Percentiles rank a stretch among this genome's conserved stretches.
Evolutionary conservation across 1,140 invertebrate species (phyloP).

Genomic region (Pissodes strobi): DNA sequence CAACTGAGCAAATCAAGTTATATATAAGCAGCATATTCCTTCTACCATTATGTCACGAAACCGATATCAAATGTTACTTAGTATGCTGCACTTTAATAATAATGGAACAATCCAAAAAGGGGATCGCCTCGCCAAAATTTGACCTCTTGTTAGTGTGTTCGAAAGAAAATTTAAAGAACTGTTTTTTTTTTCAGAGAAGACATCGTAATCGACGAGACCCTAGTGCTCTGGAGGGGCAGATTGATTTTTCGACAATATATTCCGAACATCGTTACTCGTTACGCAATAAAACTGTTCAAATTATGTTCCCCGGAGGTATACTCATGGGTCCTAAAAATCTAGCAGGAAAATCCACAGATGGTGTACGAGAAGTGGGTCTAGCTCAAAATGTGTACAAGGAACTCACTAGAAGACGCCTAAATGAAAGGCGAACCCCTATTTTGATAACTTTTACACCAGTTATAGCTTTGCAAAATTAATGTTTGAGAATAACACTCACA

Average conservation of each 20-base stretch:
- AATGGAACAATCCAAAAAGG: too few species aligned
- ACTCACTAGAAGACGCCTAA: too few species aligned
- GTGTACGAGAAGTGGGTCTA: too few species aligned
- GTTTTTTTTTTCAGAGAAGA: too few species aligned
- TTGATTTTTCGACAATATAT: slow-evolving; percentile 48
- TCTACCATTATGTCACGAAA: too few species aligned
- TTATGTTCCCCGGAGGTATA: slow-evolving; percentile 35
- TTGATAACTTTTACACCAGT: slow-evolving; percentile 47
- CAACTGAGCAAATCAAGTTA: neutral
- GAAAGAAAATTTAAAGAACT: too few species aligned
- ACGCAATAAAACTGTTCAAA: slow-evolving; percentile 48
- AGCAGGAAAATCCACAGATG: too few species aligned
- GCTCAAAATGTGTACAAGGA: too few species aligned
- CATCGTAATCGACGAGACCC: slow-evolving; percentile 48
- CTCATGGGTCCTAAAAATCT: slow-evolving; percentile 38
- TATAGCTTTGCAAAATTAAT: too few species aligned
- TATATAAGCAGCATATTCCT: too few species aligned
- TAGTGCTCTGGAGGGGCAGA: slow-evolving; percentile 43
- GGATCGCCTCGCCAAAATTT: neutral
- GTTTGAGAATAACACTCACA: too few species aligned
- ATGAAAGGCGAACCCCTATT: slow-evolving; percentile 39
- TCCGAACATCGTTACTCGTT: slow-evolving; percentile 45
- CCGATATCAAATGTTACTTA: too few species aligned
- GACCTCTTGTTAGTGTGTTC: neutral
- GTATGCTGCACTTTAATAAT: neutral